phyloP scores from a whole-genome alignment of 2,113 vertebrate species.

The Puffinus mauretanicus region DNA sequence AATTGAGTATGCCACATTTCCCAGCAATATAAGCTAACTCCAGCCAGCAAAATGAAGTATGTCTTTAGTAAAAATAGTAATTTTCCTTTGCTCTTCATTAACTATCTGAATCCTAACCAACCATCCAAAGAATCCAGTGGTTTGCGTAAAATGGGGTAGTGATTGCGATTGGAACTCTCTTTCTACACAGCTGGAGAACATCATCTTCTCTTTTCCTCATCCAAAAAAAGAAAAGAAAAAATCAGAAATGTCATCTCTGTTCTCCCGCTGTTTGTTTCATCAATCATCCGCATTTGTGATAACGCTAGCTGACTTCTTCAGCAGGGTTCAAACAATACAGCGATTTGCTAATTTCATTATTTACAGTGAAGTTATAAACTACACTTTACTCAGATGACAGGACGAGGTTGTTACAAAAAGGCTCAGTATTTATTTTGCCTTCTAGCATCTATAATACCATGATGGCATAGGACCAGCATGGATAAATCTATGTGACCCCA shows the following conservation, averaged over 20 bases:
- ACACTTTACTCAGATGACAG: background rate
- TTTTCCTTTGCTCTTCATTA: conserved; percentile 34
- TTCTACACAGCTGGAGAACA: conserved; percentile 6
- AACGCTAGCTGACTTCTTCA: background rate
- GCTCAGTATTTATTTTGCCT: background rate
- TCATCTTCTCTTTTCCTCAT: background rate
- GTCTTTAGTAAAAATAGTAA: background rate
- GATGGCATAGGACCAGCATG: background rate
- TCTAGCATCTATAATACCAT: background rate
- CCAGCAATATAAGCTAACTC: background rate
- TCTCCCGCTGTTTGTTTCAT: background rate
- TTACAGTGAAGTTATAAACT: background rate
- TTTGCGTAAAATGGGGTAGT: background rate
- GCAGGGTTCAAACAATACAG: background rate
- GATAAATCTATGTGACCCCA: background rate
- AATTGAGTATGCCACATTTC: background rate
- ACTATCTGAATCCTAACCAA: background rate
- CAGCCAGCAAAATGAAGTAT: conserved; percentile 13
- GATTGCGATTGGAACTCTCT: background rate
- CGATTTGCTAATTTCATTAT: background rate
- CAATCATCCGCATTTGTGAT: background rate
- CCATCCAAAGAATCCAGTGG: background rate
- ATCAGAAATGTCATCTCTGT: background rate
- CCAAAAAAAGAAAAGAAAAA: background rate
- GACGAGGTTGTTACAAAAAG: background rate